Evolutionary conservation across 2,113 vertebrate species (phyloP).

Genomic region (Atlantisia rogersi): DNA sequence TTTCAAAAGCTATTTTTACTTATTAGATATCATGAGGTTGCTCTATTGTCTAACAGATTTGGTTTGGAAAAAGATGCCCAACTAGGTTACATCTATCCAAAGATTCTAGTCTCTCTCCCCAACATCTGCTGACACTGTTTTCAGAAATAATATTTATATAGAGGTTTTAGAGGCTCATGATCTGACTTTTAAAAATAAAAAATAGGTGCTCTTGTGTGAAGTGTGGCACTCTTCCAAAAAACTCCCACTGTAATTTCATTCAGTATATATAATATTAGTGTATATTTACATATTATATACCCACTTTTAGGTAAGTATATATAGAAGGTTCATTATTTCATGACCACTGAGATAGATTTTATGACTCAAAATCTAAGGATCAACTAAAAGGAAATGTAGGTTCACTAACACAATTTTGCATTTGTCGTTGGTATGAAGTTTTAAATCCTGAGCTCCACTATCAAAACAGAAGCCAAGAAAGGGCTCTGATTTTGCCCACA

Average conservation of each 20-base stretch:
- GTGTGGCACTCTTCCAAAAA: not conserved
- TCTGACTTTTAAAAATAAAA: not conserved
- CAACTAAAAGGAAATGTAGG: not conserved
- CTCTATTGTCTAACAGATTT: not conserved
- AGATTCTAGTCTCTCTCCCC: not conserved
- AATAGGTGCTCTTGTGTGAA: not conserved
- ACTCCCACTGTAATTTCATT: not conserved
- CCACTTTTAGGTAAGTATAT: not conserved
- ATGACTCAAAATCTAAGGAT: not conserved
- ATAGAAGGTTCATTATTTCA: not conserved
- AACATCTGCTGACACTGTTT: not conserved
- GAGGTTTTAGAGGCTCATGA: not conserved
- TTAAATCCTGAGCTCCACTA: not conserved
- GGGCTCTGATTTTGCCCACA: not conserved
- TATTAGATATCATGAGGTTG: not conserved
- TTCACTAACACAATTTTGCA: not conserved
- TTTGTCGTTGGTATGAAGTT: not conserved
- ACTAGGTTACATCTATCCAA: not conserved
- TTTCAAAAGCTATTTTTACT: not conserved
- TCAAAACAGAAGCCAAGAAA: not conserved
- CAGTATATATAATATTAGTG: not conserved
- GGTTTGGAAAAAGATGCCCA: not conserved
- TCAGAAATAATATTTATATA: not conserved
- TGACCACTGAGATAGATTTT: accelerated
- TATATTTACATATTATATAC: not conserved